Percentiles rank a stretch among this genome's conserved stretches.
Conservation (phyloP, 2,113 vertebrate species). For the Carlito syrichta region DNA sequence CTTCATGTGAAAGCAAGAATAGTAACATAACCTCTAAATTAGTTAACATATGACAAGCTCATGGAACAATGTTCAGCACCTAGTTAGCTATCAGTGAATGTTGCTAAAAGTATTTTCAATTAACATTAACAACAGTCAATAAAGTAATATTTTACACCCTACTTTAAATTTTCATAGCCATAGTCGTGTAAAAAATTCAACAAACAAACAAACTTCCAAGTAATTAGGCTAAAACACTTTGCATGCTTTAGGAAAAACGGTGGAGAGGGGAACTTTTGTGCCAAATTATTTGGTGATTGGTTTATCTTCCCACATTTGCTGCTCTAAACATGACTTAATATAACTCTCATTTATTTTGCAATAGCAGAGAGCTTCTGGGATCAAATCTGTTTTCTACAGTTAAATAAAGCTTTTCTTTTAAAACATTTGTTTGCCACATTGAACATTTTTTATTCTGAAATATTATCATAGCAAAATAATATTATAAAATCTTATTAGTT, state of each 20-base stretch:
- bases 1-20: background rate
- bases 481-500: background rate
- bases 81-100: background rate
- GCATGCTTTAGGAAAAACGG: background rate
- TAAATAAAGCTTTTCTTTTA: background rate
- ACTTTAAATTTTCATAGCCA: background rate
- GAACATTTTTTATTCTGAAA: background rate
- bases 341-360: background rate
- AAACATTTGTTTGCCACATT: background rate
- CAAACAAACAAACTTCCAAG: background rate
- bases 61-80: background rate
- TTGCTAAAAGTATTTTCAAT: background rate
- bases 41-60: background rate
- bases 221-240: background rate
- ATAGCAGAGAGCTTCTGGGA: background rate
- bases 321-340: background rate
- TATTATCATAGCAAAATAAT: background rate
- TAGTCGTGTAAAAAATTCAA: background rate
- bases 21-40: background rate
- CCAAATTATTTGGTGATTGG: background rate
- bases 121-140: background rate
- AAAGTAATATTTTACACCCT: background rate
- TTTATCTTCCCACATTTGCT: background rate
- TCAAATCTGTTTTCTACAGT: background rate
- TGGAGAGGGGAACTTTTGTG: background rate